phyloP scores from a whole-genome alignment of 2,113 vertebrate species.

The Geococcyx californianus region DNA sequence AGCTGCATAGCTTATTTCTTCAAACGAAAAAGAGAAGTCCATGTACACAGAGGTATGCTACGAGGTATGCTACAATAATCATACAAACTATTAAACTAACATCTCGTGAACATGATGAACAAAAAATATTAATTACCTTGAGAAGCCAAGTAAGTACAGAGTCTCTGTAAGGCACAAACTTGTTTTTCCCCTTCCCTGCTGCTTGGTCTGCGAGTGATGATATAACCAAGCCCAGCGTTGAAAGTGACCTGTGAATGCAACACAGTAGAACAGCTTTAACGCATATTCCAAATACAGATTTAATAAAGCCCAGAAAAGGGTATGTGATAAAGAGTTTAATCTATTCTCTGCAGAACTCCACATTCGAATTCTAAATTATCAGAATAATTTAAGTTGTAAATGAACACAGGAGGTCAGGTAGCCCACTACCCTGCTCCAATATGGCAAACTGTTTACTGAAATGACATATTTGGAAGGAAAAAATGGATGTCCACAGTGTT shows the following conservation, averaged over 20 bases:
- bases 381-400: background rate
- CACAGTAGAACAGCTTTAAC: background rate
- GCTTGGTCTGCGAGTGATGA: conserved; percentile 97
- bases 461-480: background rate
- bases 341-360: background rate
- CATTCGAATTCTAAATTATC: background rate
- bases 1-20: background rate
- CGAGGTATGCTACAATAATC: background rate
- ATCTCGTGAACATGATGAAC: background rate
- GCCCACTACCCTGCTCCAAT: background rate
- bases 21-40: background rate
- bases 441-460: background rate
- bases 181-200: conserved; percentile 92
- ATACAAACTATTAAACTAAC: background rate
- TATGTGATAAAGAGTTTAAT: background rate
- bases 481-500: background rate
- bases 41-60: background rate
- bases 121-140: conserved; percentile 81
- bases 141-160: conserved; percentile 98
- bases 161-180: conserved; percentile 99
- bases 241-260: conserved; percentile 85
- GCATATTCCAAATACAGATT: background rate
- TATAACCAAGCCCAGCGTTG: conserved; percentile 95
- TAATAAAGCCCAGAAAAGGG: background rate
- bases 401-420: background rate